These are phyloP conservation scores for Idaea straminata DNA, from an alignment of 2,888 invertebrate species.

Conservation along the genomic window DNA sequence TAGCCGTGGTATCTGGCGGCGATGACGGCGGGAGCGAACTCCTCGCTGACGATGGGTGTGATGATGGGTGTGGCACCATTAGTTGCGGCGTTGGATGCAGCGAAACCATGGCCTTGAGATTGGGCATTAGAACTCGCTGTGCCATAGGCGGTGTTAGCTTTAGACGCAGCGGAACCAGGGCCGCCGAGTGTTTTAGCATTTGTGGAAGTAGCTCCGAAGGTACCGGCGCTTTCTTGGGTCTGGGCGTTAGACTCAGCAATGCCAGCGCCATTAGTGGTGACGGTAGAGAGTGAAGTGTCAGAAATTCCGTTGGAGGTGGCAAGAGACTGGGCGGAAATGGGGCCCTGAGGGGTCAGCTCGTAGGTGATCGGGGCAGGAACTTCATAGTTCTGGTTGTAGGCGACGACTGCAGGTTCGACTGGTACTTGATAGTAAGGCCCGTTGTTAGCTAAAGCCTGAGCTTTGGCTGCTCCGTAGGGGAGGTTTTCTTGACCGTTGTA, in stretches of 20 bases:
- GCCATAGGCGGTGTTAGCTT: constrained; percentile 49
- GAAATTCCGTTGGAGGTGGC: constrained; percentile 47
- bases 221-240: constrained; percentile 44
- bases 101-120: constrained; percentile 48
- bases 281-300: constrained; percentile 51
- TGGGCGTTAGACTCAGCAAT: constrained; percentile 54
- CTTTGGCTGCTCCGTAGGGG: constrained; percentile 25
- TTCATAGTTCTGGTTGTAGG: constrained; percentile 62
- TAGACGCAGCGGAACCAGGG: constrained; percentile 52
- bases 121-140: constrained; percentile 48
- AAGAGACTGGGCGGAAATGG: constrained; percentile 49
- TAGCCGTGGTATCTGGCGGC: constrained; percentile 50
- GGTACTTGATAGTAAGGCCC: constrained; percentile 55
- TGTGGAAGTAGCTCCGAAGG: constrained; percentile 48
- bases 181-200: constrained; percentile 53
- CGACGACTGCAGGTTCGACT: constrained; percentile 54
- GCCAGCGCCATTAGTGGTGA: constrained; percentile 48
- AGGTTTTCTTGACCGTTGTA: constrained; percentile 34
- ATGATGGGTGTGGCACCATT: constrained; percentile 35
- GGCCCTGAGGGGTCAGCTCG: constrained; percentile 39
- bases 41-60: constrained; percentile 28
- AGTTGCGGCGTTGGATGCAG: constrained; percentile 52
- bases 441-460: constrained; percentile 36
- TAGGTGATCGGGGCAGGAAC: constrained; percentile 27
- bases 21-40: constrained; percentile 36